Percentiles rank a stretch among this genome's conserved stretches.
These are phyloP conservation scores for Ectemnius lituratus DNA, from an alignment of 2,888 invertebrate genomes.

Conservation along the genomic window DNA sequence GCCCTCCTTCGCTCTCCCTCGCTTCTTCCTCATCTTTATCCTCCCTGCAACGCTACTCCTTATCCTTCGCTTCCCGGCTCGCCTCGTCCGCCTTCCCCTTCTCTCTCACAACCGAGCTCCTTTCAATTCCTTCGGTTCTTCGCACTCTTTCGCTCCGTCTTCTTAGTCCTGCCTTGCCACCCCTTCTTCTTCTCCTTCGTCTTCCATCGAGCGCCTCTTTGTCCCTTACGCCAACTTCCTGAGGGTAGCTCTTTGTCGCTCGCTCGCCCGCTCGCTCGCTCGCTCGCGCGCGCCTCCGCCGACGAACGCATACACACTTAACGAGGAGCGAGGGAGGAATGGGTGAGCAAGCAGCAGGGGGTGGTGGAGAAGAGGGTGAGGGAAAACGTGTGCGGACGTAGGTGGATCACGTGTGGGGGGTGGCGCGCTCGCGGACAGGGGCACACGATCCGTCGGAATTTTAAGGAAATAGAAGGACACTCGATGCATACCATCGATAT, in stretches of 20 bases:
- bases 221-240: constrained; percentile 38
- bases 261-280: constrained; percentile 21
- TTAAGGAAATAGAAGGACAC: constrained; percentile 74
- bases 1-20: constrained; percentile 4
- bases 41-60: constrained; percentile 26
- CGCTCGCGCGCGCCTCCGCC: constrained; percentile 36
- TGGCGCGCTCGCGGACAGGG: constrained; percentile 45
- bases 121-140: constrained; percentile 28
- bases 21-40: constrained; percentile 10
- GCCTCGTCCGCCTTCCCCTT: constrained; percentile 7
- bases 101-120: constrained; percentile 21
- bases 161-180: constrained; percentile 35
- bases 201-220: constrained; percentile 26
- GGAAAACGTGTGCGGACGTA: constrained; percentile 24
- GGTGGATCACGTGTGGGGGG: constrained; percentile 34
- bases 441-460: constrained; percentile 70
- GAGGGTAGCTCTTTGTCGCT: constrained; percentile 21
- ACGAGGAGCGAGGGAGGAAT: constrained; percentile 26
- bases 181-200: neutral
- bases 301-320: constrained; percentile 52
- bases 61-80: constrained; percentile 30
- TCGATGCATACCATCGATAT: constrained; percentile 69
- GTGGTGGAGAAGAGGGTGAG: too few species aligned
- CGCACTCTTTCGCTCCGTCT: constrained; percentile 26
- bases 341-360: too few species aligned